These are phyloP conservation scores for Tipula helvola DNA, from an alignment of 2,888 invertebrate genomes.

Conservation along the genomic window DNA sequence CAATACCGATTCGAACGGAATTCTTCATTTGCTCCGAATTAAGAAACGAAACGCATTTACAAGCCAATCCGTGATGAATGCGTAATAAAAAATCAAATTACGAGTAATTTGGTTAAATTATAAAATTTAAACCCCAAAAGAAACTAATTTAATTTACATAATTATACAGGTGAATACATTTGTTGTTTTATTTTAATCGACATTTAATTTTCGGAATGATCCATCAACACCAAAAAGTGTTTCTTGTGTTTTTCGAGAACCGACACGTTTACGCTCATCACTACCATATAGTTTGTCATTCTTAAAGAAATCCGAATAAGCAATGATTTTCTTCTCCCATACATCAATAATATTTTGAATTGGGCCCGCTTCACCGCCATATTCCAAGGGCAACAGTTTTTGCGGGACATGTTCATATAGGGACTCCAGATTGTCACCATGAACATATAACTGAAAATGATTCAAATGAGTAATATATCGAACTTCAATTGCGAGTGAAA, in stretches of 20 bases:
- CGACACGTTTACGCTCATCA: constrained; percentile 27
- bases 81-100: background rate
- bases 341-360: constrained; percentile 29
- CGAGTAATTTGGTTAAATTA: background rate
- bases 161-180: background rate
- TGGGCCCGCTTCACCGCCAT: constrained; percentile 42
- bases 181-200: constrained; percentile 23
- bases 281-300: constrained; percentile 27
- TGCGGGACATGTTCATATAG: constrained; percentile 45
- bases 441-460: constrained; percentile 40
- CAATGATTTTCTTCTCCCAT: constrained; percentile 29
- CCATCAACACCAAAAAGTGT: constrained; percentile 30
- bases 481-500: constrained; percentile 16
- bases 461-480: constrained; percentile 10
- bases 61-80: background rate
- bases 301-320: constrained; percentile 27
- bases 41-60: no score
- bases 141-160: background rate
- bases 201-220: constrained; percentile 29
- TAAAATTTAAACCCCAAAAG: background rate
- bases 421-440: constrained; percentile 42
- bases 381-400: constrained; percentile 47
- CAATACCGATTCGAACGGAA: no score
- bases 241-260: constrained; percentile 21
- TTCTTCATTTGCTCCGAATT: no score